phyloP scores from a whole-genome alignment of 2,113 vertebrate genomes.

The Phyllostomus hastatus region DNA sequence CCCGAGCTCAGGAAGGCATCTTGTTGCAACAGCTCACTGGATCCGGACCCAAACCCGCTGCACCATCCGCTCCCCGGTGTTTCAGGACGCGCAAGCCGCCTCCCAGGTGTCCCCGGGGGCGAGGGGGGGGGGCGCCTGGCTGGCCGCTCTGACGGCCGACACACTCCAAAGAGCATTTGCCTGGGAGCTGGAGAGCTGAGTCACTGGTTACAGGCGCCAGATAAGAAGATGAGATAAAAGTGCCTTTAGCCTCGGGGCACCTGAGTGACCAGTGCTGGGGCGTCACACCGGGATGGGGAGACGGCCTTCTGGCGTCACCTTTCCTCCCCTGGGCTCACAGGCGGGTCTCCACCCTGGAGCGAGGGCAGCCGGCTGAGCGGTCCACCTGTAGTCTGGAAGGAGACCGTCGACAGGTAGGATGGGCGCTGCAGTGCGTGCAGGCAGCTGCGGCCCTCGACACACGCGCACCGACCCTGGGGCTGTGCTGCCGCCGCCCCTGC shows the following conservation, averaged over 20 bases:
- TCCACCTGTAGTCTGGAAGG: background rate
- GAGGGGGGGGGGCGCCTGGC: no score
- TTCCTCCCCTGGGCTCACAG: background rate
- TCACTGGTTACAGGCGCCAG: background rate
- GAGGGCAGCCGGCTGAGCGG: background rate
- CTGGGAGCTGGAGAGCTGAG: background rate
- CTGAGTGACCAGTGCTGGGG: background rate
- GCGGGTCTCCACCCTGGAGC: background rate
- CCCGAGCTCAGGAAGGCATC: background rate
- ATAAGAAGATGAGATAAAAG: background rate
- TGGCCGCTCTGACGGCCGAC: background rate
- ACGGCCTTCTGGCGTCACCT: background rate
- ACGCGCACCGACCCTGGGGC: background rate
- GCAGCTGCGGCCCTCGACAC: background rate
- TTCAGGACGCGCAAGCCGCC: background rate
- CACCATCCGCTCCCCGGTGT: background rate
- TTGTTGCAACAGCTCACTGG: background rate
- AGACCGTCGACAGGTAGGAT: background rate
- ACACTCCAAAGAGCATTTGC: background rate
- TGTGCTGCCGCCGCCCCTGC: background rate
- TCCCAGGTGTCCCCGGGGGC: background rate
- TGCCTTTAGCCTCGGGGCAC: background rate
- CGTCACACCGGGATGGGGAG: background rate
- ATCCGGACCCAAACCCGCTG: background rate
- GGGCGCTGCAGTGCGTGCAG: accelerated